Percentiles rank a stretch among this genome's conserved stretches.
phyloP scores from a whole-genome alignment of 2,888 invertebrate genomes.

The Drosophila cracens region DNA sequence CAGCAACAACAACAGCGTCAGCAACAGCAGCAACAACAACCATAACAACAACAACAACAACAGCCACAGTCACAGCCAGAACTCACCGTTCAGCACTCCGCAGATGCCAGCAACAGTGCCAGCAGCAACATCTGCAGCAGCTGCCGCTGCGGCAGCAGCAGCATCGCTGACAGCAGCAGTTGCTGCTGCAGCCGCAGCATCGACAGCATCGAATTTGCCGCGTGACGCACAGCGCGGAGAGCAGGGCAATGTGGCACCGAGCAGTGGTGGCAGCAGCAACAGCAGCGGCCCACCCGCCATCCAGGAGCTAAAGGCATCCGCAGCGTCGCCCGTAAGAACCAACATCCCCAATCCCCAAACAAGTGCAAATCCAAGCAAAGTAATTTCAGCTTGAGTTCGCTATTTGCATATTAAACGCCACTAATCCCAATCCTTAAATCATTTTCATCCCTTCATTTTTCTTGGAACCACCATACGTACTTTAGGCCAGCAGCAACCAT shows the following conservation, averaged over 20 bases:
- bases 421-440: neutral
- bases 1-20: constrained; percentile 32
- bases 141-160: constrained; percentile 62
- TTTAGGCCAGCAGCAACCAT: constrained; percentile 83
- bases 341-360: constrained; percentile 71
- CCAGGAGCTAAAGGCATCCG: constrained; percentile 84
- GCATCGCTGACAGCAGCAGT: constrained; percentile 66
- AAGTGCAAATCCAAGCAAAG: constrained; percentile 76
- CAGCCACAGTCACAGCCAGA: constrained; percentile 56
- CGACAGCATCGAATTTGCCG: constrained; percentile 39
- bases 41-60: constrained; percentile 38
- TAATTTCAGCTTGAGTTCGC: constrained; percentile 73
- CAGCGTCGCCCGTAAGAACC: constrained; percentile 85
- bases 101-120: constrained; percentile 59
- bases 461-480: neutral
- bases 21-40: constrained; percentile 28
- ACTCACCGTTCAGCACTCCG: constrained; percentile 69
- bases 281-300: constrained; percentile 82
- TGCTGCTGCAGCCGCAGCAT: constrained; percentile 59
- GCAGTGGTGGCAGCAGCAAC: constrained; percentile 29
- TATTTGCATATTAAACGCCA: constrained; percentile 8
- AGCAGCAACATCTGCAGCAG: constrained; percentile 56
- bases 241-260: constrained; percentile 14
- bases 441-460: neutral
- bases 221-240: constrained; percentile 22